Evolutionary conservation across 2,888 invertebrate species (phyloP).

Genomic region (Chloroclystis v-ata): DNA sequence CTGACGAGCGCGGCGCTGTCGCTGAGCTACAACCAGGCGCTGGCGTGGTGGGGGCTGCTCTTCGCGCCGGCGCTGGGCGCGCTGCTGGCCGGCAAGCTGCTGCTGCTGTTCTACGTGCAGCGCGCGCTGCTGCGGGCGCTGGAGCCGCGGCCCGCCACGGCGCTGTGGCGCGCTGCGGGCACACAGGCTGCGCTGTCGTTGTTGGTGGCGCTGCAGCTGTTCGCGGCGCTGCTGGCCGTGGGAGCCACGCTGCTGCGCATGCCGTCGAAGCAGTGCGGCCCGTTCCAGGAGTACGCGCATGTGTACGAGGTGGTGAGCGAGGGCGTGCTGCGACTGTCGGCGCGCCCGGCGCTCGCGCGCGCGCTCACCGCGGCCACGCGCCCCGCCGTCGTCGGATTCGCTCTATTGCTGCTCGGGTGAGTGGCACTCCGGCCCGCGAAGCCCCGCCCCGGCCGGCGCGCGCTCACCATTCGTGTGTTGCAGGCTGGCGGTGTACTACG

Average conservation of each 20-base stretch:
- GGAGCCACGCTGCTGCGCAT: constrained; percentile 82
- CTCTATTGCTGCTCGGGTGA: constrained; percentile 80
- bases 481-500: constrained; percentile 81
- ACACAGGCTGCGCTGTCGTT: constrained; percentile 86
- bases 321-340: constrained; percentile 71
- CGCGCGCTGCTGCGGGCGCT: constrained; percentile 76
- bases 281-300: constrained; percentile 75
- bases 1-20: constrained; percentile 68
- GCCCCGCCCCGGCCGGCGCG: not conserved
- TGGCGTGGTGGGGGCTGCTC: constrained; percentile 86
- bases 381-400: constrained; percentile 80
- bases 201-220: constrained; percentile 81
- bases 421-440: not conserved
- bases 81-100: constrained; percentile 82
- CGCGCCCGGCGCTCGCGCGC: constrained; percentile 59
- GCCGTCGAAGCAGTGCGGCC: constrained; percentile 79
- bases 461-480: not conserved
- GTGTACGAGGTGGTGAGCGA: constrained; percentile 78
- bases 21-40: constrained; percentile 87
- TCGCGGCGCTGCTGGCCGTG: constrained; percentile 77
- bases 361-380: constrained; percentile 70
- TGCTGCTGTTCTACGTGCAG: constrained; percentile 85
- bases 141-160: constrained; percentile 56
- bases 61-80: constrained; percentile 84
- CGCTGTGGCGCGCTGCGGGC: constrained; percentile 81